Evolutionary conservation across 2,797 vertebrate species (phyloP).

Genomic region (Falco novaeseelandiae): DNA sequence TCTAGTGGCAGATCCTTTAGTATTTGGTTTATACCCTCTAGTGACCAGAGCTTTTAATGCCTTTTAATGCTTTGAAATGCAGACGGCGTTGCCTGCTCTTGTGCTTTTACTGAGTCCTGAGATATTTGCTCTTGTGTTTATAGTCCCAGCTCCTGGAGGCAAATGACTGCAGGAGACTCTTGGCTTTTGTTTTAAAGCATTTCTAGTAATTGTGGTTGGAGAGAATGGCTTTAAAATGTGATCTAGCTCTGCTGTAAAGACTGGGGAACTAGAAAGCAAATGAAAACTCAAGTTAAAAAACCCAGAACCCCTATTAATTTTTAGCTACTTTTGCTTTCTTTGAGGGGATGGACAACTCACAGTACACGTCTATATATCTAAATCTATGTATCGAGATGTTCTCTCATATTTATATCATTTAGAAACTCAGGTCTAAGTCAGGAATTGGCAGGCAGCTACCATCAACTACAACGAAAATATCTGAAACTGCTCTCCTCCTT

Average conservation of each 20-base stretch:
- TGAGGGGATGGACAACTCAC: rapidly evolving
- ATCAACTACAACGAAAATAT: not conserved
- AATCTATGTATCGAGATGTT: not conserved
- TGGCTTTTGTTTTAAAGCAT: constrained; percentile 20
- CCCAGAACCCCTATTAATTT: not conserved
- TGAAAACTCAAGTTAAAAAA: not conserved
- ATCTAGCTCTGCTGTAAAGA: not conserved
- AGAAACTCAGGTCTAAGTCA: not conserved
- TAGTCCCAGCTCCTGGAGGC: constrained; percentile 7
- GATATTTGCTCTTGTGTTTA: not conserved
- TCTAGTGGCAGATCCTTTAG: not conserved
- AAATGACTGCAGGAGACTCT: not conserved
- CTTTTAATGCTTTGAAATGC: not conserved
- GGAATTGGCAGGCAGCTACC: not conserved
- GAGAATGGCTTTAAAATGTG: constrained; percentile 30
- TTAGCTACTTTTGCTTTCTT: not conserved
- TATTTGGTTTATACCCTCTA: not conserved
- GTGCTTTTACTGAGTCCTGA: constrained; percentile 9
- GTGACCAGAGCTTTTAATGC: not conserved
- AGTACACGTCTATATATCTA: rapidly evolving
- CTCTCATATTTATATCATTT: not conserved
- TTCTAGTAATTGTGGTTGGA: constrained; percentile 24
- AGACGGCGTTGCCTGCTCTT: not conserved
- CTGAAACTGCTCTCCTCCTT: not conserved
- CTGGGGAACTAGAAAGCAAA: not conserved